phyloP scores from a whole-genome alignment of 2,113 vertebrate genomes.

The Noctilio leporinus region DNA sequence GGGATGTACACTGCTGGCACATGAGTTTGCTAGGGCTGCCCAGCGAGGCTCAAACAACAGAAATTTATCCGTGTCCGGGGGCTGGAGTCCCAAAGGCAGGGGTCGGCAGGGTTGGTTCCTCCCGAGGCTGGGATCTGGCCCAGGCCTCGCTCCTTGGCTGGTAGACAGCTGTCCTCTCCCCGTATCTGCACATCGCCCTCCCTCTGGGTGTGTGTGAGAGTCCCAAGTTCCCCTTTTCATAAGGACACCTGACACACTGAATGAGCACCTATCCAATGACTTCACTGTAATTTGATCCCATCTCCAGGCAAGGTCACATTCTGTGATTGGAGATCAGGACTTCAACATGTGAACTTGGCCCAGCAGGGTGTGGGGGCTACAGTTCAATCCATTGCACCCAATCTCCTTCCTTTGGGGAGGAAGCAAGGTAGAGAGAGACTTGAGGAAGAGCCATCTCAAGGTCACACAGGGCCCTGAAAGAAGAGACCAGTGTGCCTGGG shows the following conservation, averaged over 20 bases:
- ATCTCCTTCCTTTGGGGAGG: not conserved
- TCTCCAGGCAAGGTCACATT: not conserved
- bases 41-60: not conserved
- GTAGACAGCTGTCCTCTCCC: rapidly evolving
- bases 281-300: not conserved
- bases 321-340: not conserved
- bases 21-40: not conserved
- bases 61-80: too few relatives aligned
- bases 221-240: not conserved
- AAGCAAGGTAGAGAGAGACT: not conserved
- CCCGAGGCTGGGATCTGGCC: rapidly evolving
- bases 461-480: not conserved
- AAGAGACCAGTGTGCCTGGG: too few relatives aligned
- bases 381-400: not conserved
- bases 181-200: not conserved
- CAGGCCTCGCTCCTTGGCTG: not conserved
- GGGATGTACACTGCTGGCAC: not conserved
- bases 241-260: not conserved
- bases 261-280: not conserved
- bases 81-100: not conserved
- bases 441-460: not conserved
- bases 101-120: not conserved
- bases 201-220: not conserved
- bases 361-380: too few relatives aligned
- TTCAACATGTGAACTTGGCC: not conserved